Evolutionary conservation across 2,888 invertebrate genomes (phyloP).

Genomic region (Diadegma fenestrale): DNA sequence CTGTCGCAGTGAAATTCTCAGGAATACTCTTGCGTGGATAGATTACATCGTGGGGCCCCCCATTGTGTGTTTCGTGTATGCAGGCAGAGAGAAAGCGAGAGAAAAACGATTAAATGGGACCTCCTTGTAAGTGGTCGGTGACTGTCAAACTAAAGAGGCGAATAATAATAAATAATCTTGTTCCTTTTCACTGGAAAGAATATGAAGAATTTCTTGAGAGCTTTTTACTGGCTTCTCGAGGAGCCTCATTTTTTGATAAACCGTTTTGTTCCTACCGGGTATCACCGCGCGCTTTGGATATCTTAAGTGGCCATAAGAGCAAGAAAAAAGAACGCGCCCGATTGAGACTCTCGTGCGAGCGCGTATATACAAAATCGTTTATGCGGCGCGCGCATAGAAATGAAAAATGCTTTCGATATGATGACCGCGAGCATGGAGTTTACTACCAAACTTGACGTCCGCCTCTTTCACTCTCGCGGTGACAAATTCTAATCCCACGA

Average conservation of each 20-base stretch:
- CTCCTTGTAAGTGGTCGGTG: constrained; percentile 62
- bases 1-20: constrained; percentile 41
- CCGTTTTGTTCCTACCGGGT: constrained; percentile 55
- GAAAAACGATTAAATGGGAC: constrained; percentile 53
- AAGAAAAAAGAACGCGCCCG: constrained; percentile 6
- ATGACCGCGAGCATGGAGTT: constrained; percentile 35
- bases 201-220: constrained; percentile 39
- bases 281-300: constrained; percentile 54
- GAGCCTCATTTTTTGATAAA: constrained; percentile 58
- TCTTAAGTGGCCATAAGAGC: constrained; percentile 60
- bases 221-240: constrained; percentile 34
- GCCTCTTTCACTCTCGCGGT: constrained; percentile 44
- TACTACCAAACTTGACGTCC: constrained; percentile 29
- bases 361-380: too few relatives aligned
- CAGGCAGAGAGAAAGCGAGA: constrained; percentile 36
- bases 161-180: constrained; percentile 40
- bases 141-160: constrained; percentile 33
- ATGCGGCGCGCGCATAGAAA: constrained; percentile 19
- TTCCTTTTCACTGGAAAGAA: constrained; percentile 25
- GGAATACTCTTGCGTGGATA: constrained; percentile 21
- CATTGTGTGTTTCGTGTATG: constrained; percentile 55
- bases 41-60: constrained; percentile 36
- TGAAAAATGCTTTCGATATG: constrained; percentile 56
- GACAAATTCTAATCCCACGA: constrained; percentile 67
- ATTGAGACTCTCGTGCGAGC: background rate